Percentiles rank a stretch among this genome's conserved stretches.
phyloP scores from a whole-genome alignment of 2,797 vertebrate species.

The Arremon aurantiirostris region DNA sequence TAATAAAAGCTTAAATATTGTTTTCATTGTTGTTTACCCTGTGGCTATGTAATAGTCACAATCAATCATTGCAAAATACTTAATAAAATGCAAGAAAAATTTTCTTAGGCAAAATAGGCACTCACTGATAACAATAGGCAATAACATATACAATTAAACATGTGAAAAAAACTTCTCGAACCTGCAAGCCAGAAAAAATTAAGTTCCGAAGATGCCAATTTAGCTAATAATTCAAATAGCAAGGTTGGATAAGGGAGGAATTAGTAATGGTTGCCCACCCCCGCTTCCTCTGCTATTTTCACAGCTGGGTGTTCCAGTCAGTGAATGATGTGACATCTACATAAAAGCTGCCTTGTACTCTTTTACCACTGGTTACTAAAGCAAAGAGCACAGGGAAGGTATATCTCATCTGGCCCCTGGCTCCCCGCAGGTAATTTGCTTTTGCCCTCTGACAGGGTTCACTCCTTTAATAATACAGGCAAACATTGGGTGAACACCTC shows the following conservation, averaged over 20 bases:
- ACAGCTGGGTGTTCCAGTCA: slow-evolving; percentile 67
- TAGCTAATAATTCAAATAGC: slow-evolving; percentile 61
- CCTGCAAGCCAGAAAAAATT: slow-evolving; percentile 18
- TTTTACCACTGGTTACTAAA: slow-evolving; percentile 36
- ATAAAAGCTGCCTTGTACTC: slow-evolving; percentile 56
- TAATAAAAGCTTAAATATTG: background rate
- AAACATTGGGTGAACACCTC: slow-evolving; percentile 50
- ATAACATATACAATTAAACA: slow-evolving; percentile 49
- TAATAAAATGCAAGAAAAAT: background rate
- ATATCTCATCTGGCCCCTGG: slow-evolving; percentile 39
- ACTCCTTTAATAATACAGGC: slow-evolving; percentile 57
- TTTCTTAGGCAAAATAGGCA: background rate
- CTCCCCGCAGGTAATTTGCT: slow-evolving; percentile 61
- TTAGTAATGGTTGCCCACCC: slow-evolving; percentile 73
- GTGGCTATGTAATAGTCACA: background rate
- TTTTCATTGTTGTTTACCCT: background rate
- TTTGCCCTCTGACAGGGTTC: slow-evolving; percentile 58
- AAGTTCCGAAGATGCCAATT: slow-evolving; percentile 39
- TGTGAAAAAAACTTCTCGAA: slow-evolving; percentile 44
- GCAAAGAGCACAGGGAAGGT: slow-evolving; percentile 29
- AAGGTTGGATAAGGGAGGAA: slow-evolving; percentile 55
- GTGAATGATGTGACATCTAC: slow-evolving; percentile 58
- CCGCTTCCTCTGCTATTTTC: slow-evolving; percentile 75
- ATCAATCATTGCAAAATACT: background rate
- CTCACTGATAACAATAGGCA: background rate